Base-by-base conservation (phyloP, 37 sponge, comb jelly and placozoan species). In the Axinella damicornis region DNA sequence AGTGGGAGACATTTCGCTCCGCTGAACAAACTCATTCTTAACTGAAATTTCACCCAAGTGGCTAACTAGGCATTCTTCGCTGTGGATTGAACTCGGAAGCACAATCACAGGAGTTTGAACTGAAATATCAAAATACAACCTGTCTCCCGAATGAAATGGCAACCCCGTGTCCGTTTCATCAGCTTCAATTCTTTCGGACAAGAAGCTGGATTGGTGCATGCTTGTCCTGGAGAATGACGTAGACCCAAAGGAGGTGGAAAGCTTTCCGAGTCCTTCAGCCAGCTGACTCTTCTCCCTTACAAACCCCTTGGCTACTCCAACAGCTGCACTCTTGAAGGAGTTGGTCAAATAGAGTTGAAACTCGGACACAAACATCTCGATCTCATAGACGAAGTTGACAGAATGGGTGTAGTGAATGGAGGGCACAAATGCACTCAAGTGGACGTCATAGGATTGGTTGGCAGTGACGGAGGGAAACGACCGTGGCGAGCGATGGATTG, bases 401-500 rank as follows among this genome's bases (percentile, higher is more conserved):
- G 91, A 89, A 76, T 97, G 98, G 0, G 92, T 80, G 74, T 97
- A 97, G 34, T 79, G 89, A 19, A 95, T 85, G 25, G 98, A 79
- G 13, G 98, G 95, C 20, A 97, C 72, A 25, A 53, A 78, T 20
- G 74, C 83, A 18, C 41, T 64, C 15, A 97, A 33, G 33, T 79
- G 73, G 32, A 84, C 69, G 20, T 87, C 84, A 73, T 69, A 63
- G 12, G 30, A 46, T 2, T 61, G 30, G 2, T 22, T 31, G 14
- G 65, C 20, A 1, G 5, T 13, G 24, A 1, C 52, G 63, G 62
- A n/a, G 28, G 71, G 13, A 21, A 28, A 22, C 21, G 80, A n/a
- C 32, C 52, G 79, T 46, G 64, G 56, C 0, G 71, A 70, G 27
- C 69, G 78, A 27, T 64, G 67, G 53, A 86, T 36, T 13, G 87